Evolutionary conservation across 2,797 vertebrate species (phyloP), one percentile per base, ranked within the genome.

Genomic region (Propithecus deckenii): DNA sequence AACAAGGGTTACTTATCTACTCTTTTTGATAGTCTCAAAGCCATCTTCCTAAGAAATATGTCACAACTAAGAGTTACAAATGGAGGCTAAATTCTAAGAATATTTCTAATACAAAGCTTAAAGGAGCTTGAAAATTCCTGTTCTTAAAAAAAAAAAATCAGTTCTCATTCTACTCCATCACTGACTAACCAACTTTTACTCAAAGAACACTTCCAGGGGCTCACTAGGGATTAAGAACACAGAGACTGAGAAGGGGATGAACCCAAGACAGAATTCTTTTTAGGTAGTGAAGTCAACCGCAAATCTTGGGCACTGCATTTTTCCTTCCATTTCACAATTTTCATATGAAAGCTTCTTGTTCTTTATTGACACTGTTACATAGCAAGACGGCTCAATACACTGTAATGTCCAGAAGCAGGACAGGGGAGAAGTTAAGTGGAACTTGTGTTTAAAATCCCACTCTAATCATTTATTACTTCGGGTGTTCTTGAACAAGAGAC

Each of bases 91-190:
- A 93, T 71, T 95, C 28, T 91, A 84, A 71, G 48, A 65, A 74
- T 30, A 57, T 89, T 95, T 94, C 91, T 85, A 92, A 89, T 43
- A 85, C 5, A 43, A 89, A 89, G n/a, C 63, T 83, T 83, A 96
- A 91, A 97, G 57, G 38, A 67, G 13, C 8, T 15, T 86, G 50
- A 78, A 78, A 59, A 92, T 69, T 57, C n/a, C 52, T 52, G 8
- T 57, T 74, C 5, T 67, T 67, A 7, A 78, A 78, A 93, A 78
- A 80, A 50, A 35, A 71, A 18, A 8, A 38, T 25, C 61, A 87
- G 63, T 88, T 85, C n/a, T 80, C 55, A 79, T 78, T 57, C 11
- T 12, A 85, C 2, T 75, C 43, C 32, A 72, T 52, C 83, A 79
- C 18, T 84, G 76, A 91, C 67, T 67, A 96, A 67, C 61, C 55